A percentile compares a stretch with the other conserved stretches of the same genome.
phyloP scores from a whole-genome alignment of 2,888 invertebrate genomes.

The Disparrhopalites patrizii region DNA sequence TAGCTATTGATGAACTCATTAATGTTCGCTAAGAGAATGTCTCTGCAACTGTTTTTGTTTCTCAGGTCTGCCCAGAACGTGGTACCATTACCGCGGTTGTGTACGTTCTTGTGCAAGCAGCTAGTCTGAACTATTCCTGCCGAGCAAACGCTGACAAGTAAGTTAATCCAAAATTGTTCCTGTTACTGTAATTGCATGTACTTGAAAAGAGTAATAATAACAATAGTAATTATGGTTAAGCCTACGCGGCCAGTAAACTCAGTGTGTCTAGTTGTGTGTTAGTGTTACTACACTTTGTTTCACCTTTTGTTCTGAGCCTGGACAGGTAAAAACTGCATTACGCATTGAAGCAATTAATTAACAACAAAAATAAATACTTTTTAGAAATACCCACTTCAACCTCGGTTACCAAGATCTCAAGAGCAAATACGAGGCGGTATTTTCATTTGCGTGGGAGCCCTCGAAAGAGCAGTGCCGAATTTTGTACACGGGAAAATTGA shows the following conservation, averaged over 20 bases:
- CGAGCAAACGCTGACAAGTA: background rate
- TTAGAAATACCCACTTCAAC: slow-evolving; percentile 1
- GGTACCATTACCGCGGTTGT: slow-evolving; percentile 58
- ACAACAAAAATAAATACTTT: background rate
- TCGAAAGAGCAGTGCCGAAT: slow-evolving; percentile 37
- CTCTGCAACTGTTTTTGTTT: slow-evolving; percentile 9
- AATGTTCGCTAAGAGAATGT: slow-evolving; percentile 2
- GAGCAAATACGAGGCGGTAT: slow-evolving; percentile 40
- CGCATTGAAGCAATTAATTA: too few relatives aligned
- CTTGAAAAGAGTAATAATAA: too few relatives aligned
- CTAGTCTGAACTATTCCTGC: slow-evolving; percentile 22
- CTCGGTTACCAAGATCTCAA: slow-evolving; percentile 11
- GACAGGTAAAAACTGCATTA: too few relatives aligned
- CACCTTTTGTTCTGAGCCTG: too few relatives aligned
- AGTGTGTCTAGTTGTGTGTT: too few relatives aligned
- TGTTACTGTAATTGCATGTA: too few relatives aligned
- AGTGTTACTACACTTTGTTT: too few relatives aligned
- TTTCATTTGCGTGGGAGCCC: slow-evolving; percentile 42
- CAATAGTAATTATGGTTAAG: too few relatives aligned
- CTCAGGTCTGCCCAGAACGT: slow-evolving; percentile 56
- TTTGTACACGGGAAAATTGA: slow-evolving; percentile 38
- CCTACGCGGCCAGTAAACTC: too few relatives aligned
- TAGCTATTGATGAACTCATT: background rate
- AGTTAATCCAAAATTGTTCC: too few relatives aligned
- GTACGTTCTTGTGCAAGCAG: slow-evolving; percentile 58